Conservation (phyloP, 1,140 invertebrate species). For the Trichonephila inaurata region DNA sequence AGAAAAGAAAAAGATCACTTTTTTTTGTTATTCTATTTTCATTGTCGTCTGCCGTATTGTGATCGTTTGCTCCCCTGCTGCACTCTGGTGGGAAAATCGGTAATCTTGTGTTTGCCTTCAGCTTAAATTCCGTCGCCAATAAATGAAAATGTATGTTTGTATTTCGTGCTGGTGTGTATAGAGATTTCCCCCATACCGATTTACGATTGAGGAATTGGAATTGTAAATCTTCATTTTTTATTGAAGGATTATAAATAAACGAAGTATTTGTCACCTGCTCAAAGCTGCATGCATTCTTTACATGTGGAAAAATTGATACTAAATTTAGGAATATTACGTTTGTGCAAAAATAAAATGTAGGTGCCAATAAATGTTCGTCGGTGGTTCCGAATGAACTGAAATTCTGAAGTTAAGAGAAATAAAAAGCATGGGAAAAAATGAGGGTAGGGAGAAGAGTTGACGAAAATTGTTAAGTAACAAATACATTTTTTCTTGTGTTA, state of each 20-base stretch:
- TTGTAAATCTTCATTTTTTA: neutral
- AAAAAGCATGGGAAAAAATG: no score
- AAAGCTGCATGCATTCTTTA: neutral
- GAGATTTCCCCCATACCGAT: neutral
- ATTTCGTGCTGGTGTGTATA: neutral
- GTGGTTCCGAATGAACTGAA: no score
- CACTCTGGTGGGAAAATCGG: slow-evolving; percentile 66
- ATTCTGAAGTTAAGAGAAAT: no score
- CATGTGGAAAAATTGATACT: neutral
- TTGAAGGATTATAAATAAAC: neutral
- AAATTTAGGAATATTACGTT: neutral
- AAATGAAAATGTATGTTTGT: neutral
- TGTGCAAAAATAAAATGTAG: neutral
- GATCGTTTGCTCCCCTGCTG: neutral
- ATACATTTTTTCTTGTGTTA: no score
- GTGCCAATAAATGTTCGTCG: no score
- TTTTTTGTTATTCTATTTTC: neutral
- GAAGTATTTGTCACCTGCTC: neutral
- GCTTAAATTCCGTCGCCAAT: neutral
- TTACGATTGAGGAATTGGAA: neutral
- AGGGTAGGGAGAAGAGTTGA: no score
- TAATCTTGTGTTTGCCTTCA: slow-evolving; percentile 50
- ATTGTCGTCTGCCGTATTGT: slow-evolving; percentile 21
- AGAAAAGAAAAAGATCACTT: neutral
- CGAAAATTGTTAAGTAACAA: no score